Base-by-base conservation (phyloP, 2,113 vertebrate genomes). In the Tychaedon coryphoeus region DNA sequence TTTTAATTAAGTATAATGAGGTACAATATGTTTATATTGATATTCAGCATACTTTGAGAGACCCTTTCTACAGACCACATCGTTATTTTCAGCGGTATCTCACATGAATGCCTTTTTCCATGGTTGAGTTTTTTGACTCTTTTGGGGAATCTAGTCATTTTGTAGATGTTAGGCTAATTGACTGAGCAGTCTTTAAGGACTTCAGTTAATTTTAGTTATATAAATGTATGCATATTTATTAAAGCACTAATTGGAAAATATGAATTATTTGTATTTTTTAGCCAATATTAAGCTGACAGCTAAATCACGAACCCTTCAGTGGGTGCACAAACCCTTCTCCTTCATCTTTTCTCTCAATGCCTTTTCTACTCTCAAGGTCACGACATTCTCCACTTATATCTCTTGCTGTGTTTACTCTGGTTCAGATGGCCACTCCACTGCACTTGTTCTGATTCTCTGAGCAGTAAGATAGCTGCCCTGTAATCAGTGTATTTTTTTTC, bases 401-500 rank as follows among this genome's bases (percentile, higher is more conserved):
- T 20, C 20, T 81, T 38, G 38, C 29, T 72, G 70, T 45, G 58
- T 85, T 95, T 94, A 72, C 72, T 87, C 69, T 75, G 45, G 40
- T 75, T 96, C 70, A 78, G 17, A 83, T 29, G 26, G 81, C 48
- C 74, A 54, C 66, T 92, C 36, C 50, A 61, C 61, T 50, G 53
- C 73, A 53, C 25, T 95, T 78, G 29, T 77, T 86, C 53, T 75
- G 53, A 87, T 62, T 82, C 70, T 88, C n/a, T 65, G 85, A 90
- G 67, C 36, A 85, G 28, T 58, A 61, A 82, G 65, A 57, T 56
- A 91, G 53, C 80, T 85, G 25, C 58, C 70, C 50, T 16, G 9
- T 66, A 90, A 82, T 58, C 73, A 78, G 34, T 45, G 51, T n/a
- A 4, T 3, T 29, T 53, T 62, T 86, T 74, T 78, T 17, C 8